Evolutionary conservation across 2,113 vertebrate genomes (phyloP).

Genomic region (Calyptommatus sinebrachiatus): DNA sequence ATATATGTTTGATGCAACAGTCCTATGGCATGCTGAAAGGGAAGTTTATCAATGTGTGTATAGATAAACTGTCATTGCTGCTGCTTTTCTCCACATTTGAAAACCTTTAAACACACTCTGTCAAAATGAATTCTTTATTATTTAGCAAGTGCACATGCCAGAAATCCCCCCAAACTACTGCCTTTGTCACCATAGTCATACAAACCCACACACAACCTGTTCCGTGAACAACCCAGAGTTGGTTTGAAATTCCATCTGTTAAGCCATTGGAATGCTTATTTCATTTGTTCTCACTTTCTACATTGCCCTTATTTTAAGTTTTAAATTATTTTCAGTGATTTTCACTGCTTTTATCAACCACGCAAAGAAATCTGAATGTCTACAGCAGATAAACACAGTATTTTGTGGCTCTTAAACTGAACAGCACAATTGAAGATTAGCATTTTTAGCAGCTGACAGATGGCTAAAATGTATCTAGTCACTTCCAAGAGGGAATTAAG

Average conservation of each 20-base stretch:
- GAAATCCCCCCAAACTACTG: background rate
- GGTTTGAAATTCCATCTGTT: constrained; percentile 8
- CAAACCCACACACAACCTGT: constrained; percentile 28
- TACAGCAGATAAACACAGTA: background rate
- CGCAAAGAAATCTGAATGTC: background rate
- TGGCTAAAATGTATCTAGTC: background rate
- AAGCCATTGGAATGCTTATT: background rate
- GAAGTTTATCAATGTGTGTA: background rate
- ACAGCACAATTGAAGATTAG: too few species aligned
- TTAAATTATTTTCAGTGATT: background rate
- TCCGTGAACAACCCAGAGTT: constrained; percentile 2
- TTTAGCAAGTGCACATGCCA: background rate
- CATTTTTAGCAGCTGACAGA: background rate
- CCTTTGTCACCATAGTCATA: constrained; percentile 3
- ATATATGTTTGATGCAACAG: too few species aligned
- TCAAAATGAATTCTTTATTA: background rate
- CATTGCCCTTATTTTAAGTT: background rate
- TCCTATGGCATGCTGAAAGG: background rate
- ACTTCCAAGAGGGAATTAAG: background rate
- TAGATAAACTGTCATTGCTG: background rate
- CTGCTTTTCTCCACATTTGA: background rate
- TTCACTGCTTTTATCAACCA: background rate
- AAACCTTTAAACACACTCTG: background rate
- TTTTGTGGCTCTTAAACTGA: too few species aligned
- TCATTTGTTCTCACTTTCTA: background rate